Base-by-base conservation (phyloP, 2,797 vertebrate genomes). In the Megaceryle alcyon region DNA sequence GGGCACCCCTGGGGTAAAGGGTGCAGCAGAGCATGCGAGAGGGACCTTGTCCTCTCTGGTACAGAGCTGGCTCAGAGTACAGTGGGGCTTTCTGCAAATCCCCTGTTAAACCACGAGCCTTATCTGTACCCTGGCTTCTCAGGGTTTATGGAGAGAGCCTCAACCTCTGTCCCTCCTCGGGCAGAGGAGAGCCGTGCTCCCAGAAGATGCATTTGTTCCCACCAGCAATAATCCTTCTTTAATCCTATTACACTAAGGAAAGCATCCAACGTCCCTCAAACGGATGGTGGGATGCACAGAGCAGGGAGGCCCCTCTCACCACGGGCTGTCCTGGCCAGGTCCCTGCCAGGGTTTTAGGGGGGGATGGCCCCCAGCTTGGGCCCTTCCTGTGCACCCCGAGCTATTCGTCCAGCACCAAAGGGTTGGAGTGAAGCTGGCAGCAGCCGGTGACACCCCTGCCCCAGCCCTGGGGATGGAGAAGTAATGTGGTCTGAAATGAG, bases 161-260 rank as follows among this genome's bases (percentile, higher is more conserved):
- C 70, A 66, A 53, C 43, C 69, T 37, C 46, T 4, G 1, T 8
- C 60, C 41, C 31, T 68, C 59, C 91, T 86, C 33, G 29, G 49
- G 68, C 73, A 59, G 16, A 66, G 37, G 43, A 86, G 69, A 59
- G 64, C 41, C 0, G 2, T 20, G 25, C 69, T 71, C 69, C 73
- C 10, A 0, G 64, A 92, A 86, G 49, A 64, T 33, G 60, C 35
- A 15, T 71, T 83, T 81, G 19, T 90, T 90, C 78, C 82, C 82
- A 66, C 35, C 44, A 46, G 86, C 86, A 94, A 69, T 87, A 90
- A 95, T 92, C 82, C 69, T 64, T 54, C 64, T 64, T 72, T 84
- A 94, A 94, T 90, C 89, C 69, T 72, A 4, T 84, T 77, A 64
- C 35, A 9, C 25, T 18, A n/a, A 59, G 82, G 78, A 87, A 94